Evolutionary conservation across 2,797 vertebrate genomes (phyloP), one percentile per base, ranked within the genome.

Genomic region (Hoplostethus mediterraneus): DNA sequence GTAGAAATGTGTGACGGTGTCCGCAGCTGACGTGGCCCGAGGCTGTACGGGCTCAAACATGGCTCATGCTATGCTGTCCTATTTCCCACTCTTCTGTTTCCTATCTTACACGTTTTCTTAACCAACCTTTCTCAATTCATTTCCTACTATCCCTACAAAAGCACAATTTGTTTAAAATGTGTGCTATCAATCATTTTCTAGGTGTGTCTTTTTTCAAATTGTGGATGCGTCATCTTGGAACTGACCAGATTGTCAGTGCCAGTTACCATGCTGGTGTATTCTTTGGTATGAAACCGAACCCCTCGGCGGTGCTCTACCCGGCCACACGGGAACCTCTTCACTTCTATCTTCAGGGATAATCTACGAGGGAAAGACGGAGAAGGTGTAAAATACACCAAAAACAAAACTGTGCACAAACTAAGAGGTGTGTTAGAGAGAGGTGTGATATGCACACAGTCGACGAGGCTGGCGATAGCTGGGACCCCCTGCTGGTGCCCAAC

Each of bases 401-500:
- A n/a, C n/a, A n/a, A 30, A 14, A 57, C 33, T 36, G 55, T n/a
- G 2, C 5, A 17, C 14, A 3, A 42, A 17, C 33, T 14, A 6
- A 38, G 31, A 38, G 16, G 47, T 14, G 11, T 53, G 11, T 42
- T 42, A 42, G 40, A 42, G 40, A 10, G 10, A 42, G 9, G 40
- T 51, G 33, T 48, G 38, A 70, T 44, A 31, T 56, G 58, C 40
- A 55, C 55, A 30, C 55, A 52, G 53, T 25, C 60, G 68, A 80
- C 71, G 44, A 33, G 58, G 67, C 75, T 53, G 58, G 73, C 68
- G 73, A 75, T 53, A 77, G 77, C 75, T 14, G 56, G 76, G 83
- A 87, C 80, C 86, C 80, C 80, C 83, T 84, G 70, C 83, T 88
- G 83, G 70, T 75, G 42, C 64, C 54, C 65, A 40, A 3, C 21